phyloP scores from a whole-genome alignment of 1,140 invertebrate genomes.

The Leptestheria dahalacensis region DNA sequence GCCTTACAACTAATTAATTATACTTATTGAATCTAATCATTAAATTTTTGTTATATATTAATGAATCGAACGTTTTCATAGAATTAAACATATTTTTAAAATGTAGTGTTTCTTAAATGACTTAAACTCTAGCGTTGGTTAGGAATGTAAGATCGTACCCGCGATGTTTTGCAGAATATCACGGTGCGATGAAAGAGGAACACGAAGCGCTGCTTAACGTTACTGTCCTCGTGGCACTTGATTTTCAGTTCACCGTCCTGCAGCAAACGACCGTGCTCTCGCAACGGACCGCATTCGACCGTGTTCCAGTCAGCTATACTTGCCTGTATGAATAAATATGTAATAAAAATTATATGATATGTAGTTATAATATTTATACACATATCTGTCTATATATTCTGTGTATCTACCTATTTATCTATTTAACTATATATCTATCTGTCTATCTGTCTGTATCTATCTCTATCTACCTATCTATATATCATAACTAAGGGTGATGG shows the following conservation, averaged over 20 bases:
- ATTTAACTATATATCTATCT: no score
- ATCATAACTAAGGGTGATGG: no score
- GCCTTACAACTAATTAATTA: no score
- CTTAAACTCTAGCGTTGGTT: background rate
- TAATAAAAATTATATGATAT: constrained; percentile 10
- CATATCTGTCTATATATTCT: no score
- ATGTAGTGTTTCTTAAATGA: no score
- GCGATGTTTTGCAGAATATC: constrained; percentile 77
- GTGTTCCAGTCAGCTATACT: constrained; percentile 67
- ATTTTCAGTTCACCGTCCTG: constrained; percentile 88
- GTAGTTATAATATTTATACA: background rate
- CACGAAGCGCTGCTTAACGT: constrained; percentile 68
- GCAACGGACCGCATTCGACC: constrained; percentile 57
- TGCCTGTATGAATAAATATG: constrained; percentile 33
- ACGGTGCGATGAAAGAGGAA: constrained; percentile 96
- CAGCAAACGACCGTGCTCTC: constrained; percentile 76
- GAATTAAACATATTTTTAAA: no score
- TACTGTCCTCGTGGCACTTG: constrained; percentile 67
- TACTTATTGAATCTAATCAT: no score
- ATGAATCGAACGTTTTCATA: no score
- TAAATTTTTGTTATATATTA: no score
- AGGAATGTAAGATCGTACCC: constrained; percentile 38
- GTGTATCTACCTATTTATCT: no score
- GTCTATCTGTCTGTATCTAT: no score
- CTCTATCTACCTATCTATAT: no score